Base-by-base conservation (phyloP, 2,797 vertebrate genomes). In the Perdix hodgsoniae region DNA sequence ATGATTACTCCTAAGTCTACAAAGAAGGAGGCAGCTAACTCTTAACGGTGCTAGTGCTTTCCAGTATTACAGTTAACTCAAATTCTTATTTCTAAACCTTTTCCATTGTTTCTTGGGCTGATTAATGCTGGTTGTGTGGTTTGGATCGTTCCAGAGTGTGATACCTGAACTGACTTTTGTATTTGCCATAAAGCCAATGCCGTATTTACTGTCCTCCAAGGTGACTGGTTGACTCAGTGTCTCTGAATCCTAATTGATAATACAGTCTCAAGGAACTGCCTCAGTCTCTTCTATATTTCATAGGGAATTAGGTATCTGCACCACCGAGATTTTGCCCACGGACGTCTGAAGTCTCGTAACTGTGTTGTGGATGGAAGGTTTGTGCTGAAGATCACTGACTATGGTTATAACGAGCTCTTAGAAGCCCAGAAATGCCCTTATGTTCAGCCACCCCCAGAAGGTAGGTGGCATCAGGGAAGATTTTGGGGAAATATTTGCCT, bases 241-340 rank as follows among this genome's bases (percentile, higher is more conserved):
- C 17, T 93, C 23, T 61, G 60, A 66, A 29, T 47, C 17, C 6
- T 78, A 54, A 18, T 17, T 52, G 40, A 9, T 40, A 29, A 21
- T 3, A 27, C 4, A n/a, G 35, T 80, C 52, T 50, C 81, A 60
- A 81, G 52, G 31, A 79, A 16, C 3, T 44, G 4, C 8, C 35
- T 85, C 14, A 5, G 2, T 47, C 22, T 82, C 22, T 79, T 69
- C 45, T 92, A 16, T 92, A 35, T 90, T 94, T 94, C 87, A 24
- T 82, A 99, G 99, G 99, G 99, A 69, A 99, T 99, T 97, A 99
- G 98, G 93, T 99, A 99, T 93, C 98, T 99, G 63, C 98, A 99
- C 91, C 98, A 98, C 83, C 97, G 97, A 94, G 98, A 98, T 9
- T 98, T 99, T 92, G 96, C 98, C 75, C 98, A 99, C 2, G 98